phyloP scores from a whole-genome alignment of 2,888 invertebrate species.

The Hemicrepidius hirtus region DNA sequence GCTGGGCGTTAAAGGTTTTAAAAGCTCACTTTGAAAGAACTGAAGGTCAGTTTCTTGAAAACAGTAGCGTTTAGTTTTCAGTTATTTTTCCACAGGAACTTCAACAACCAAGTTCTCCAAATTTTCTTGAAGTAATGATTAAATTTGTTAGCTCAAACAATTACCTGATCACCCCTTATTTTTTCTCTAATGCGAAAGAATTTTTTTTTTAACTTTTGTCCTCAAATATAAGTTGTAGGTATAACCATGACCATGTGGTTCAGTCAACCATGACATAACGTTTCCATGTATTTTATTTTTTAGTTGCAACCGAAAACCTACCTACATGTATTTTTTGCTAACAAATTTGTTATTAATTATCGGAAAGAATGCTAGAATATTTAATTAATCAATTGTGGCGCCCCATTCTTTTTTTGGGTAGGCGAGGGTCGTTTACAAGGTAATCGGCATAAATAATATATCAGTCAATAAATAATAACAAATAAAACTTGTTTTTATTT shows the following conservation, averaged over 20 bases:
- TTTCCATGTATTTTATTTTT: neutral
- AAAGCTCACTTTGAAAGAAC: neutral
- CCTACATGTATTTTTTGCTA: neutral
- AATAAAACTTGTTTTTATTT: conserved; percentile 8
- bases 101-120: no score
- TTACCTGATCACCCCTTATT: no score
- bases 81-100: no score
- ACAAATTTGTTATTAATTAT: neutral
- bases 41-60: neutral
- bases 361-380: conserved; percentile 1
- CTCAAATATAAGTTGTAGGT: no score
- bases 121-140: no score
- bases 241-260: no score
- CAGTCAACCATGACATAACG: no score
- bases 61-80: no score
- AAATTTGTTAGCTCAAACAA: no score
- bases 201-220: no score
- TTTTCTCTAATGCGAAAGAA: no score
- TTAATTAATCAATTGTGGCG: conserved; percentile 23
- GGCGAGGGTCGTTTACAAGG: conserved; percentile 29
- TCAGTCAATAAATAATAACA: conserved; percentile 29
- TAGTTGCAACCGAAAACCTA: neutral
- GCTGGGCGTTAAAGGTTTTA: neutral
- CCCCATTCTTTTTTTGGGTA: conserved; percentile 21
- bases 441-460: conserved; percentile 1